Evolutionary conservation across 2,888 invertebrate species (phyloP).

Genomic region (Lymantria monacha): DNA sequence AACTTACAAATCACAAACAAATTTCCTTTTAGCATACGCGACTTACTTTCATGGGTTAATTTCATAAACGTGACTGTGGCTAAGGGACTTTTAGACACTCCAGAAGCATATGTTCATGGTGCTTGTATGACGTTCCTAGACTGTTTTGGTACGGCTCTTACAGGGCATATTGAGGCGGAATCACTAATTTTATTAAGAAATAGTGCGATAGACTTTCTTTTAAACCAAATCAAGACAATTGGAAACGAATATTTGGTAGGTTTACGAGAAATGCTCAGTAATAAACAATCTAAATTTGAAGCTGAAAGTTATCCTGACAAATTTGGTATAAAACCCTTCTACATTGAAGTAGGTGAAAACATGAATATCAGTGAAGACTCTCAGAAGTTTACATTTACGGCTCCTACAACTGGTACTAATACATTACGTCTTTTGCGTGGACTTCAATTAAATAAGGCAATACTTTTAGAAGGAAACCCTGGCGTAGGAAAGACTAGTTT

Average conservation of each 20-base stretch:
- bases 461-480: slow-evolving; percentile 97
- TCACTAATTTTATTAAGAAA: slow-evolving; percentile 68
- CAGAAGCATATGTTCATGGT: slow-evolving; percentile 92
- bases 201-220: slow-evolving; percentile 81
- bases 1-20: slow-evolving; percentile 87
- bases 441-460: slow-evolving; percentile 94
- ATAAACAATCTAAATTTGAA: slow-evolving; percentile 52
- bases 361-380: slow-evolving; percentile 37
- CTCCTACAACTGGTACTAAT: slow-evolving; percentile 91
- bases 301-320: slow-evolving; percentile 57
- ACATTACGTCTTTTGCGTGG: slow-evolving; percentile 92
- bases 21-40: slow-evolving; percentile 93
- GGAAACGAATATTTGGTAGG: slow-evolving; percentile 59
- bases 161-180: slow-evolving; percentile 85
- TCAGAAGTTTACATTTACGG: slow-evolving; percentile 86
- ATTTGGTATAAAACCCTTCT: slow-evolving; percentile 92
- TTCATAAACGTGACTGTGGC: slow-evolving; percentile 88
- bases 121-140: slow-evolving; percentile 95
- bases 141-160: slow-evolving; percentile 92
- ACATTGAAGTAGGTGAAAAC: slow-evolving; percentile 80
- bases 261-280: slow-evolving; percentile 53
- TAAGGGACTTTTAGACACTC: slow-evolving; percentile 66
- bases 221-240: slow-evolving; percentile 73
- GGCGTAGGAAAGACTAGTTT: slow-evolving; percentile 99
- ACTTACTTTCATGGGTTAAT: slow-evolving; percentile 94